Conservation (phyloP, 2,888 invertebrate species). For the Elegia similella region DNA sequence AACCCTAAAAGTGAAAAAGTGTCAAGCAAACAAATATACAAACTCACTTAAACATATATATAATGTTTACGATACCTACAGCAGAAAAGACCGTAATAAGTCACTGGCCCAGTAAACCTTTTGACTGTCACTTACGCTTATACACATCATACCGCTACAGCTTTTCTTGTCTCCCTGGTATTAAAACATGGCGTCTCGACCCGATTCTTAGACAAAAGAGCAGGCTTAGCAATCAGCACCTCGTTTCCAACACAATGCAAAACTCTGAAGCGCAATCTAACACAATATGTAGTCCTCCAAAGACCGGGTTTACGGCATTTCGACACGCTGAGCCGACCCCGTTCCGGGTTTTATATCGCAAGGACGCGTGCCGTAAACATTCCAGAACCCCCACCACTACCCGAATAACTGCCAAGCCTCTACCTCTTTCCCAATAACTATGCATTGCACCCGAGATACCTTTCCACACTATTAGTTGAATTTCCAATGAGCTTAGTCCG, state of each 20-base stretch:
- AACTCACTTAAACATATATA: too few species aligned
- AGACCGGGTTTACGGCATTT: constrained; percentile 12
- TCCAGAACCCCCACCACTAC: constrained; percentile 31
- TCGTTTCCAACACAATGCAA: not conserved
- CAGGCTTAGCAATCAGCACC: not conserved
- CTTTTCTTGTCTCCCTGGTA: not conserved
- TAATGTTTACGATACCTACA: too few species aligned
- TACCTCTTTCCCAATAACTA: constrained; percentile 44
- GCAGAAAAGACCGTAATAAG: too few species aligned
- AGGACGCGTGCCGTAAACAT: constrained; percentile 40
- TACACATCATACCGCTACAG: not conserved
- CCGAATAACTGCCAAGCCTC: constrained; percentile 42
- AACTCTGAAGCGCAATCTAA: not conserved
- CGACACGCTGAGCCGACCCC: constrained; percentile 31
- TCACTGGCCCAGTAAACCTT: too few species aligned
- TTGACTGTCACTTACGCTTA: not conserved
- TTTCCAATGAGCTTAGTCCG: constrained; percentile 18
- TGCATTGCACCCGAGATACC: constrained; percentile 44
- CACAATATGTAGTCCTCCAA: constrained; percentile 1
- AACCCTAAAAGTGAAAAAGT: too few species aligned
- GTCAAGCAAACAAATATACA: too few species aligned
- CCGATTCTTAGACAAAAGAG: not conserved
- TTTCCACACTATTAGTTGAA: constrained; percentile 37
- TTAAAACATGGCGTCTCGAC: not conserved
- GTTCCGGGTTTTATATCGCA: constrained; percentile 37